Conservation (phyloP, 1,140 invertebrate species). For the Riptortus pedestris region DNA sequence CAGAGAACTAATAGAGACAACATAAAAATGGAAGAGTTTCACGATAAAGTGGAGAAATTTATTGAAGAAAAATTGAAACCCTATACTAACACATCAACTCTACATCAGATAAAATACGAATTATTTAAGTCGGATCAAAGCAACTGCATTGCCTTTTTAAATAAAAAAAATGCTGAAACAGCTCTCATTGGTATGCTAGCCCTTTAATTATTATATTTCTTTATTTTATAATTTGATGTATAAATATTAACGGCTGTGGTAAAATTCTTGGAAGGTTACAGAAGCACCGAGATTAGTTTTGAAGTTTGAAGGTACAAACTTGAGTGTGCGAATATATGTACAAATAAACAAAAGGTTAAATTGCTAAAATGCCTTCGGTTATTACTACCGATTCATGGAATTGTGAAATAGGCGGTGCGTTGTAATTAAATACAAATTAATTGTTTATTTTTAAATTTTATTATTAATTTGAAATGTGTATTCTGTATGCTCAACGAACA, state of each 20-base stretch:
- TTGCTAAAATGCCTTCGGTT: constrained; percentile 23
- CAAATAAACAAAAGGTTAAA: no score
- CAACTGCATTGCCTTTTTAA: not conserved
- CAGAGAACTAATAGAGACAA: no score
- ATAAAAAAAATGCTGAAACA: not conserved
- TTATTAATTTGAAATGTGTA: no score
- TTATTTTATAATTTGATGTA: not conserved
- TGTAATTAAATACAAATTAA: not conserved
- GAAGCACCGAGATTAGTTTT: constrained; percentile 3
- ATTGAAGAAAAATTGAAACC: not conserved
- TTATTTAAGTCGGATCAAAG: not conserved
- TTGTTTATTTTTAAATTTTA: not conserved
- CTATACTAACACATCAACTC: not conserved
- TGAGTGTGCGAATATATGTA: no score
- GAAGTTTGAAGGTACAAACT: no score
- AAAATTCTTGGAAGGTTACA: constrained; percentile 13
- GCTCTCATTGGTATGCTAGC: not conserved
- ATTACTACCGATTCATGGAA: constrained; percentile 24
- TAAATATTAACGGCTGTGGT: not conserved
- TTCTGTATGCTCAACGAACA: no score
- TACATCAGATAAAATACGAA: not conserved
- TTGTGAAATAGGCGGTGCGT: constrained; percentile 21
- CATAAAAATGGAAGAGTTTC: no score
- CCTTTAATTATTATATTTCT: not conserved
- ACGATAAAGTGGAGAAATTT: no score